These are phyloP conservation scores for Ceratina japonica DNA, from an alignment of 1,140 invertebrate genomes.

Conservation along the genomic window DNA sequence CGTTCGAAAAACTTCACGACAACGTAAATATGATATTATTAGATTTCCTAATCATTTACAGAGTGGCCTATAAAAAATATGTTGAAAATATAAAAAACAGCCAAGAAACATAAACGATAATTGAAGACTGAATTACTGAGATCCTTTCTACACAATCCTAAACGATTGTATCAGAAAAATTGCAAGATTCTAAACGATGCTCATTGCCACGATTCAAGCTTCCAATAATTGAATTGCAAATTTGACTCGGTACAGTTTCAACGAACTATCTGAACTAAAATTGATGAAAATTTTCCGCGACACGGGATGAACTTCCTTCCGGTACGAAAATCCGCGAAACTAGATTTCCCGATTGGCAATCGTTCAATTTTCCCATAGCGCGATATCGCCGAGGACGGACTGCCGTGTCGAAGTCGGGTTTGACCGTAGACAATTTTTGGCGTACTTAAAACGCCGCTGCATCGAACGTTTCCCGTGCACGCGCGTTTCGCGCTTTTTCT, in stretches of 20 bases:
- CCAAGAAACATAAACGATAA: neutral
- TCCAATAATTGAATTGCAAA: neutral
- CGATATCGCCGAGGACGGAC: constrained; percentile 33
- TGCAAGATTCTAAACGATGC: no score
- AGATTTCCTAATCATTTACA: no score
- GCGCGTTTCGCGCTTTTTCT: neutral
- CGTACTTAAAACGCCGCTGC: neutral
- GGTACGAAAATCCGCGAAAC: neutral
- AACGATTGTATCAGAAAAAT: no score
- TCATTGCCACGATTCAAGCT: no score
- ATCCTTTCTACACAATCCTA: no score
- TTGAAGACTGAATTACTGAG: no score
- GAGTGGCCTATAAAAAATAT: neutral
- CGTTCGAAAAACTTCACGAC: no score
- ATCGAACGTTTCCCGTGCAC: neutral
- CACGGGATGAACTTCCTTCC: neutral
- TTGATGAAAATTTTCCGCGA: neutral
- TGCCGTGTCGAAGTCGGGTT: neutral
- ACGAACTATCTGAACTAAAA: neutral
- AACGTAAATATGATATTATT: no score
- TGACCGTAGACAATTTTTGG: neutral
- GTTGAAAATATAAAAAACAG: neutral
- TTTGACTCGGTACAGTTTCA: neutral
- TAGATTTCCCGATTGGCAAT: neutral
- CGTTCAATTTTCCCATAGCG: constrained; percentile 38